A percentile compares a stretch with the other conserved stretches of the same genome.
These are phyloP conservation scores for Capromys pilorides DNA, from an alignment of 2,797 vertebrate genomes.

Conservation along the genomic window DNA sequence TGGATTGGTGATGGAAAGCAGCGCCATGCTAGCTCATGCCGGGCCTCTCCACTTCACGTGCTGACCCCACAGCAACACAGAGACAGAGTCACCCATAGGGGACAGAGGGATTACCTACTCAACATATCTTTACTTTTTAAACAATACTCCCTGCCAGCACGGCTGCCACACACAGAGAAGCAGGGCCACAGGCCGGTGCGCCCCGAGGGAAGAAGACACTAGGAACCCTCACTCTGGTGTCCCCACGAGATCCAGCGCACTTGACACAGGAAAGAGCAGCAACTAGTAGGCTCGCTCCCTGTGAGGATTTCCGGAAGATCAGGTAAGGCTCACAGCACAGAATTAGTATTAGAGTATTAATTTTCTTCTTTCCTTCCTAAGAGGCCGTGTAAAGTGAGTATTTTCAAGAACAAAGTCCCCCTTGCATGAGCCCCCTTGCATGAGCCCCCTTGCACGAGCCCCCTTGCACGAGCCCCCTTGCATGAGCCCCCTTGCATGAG, in stretches of 20 bases:
- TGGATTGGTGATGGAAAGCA: not conserved
- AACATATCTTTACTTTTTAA: too few species aligned
- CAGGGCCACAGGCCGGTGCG: not conserved
- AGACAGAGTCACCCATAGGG: too few species aligned
- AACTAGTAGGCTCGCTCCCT: not conserved
- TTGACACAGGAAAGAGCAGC: not conserved
- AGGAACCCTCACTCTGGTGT: not conserved
- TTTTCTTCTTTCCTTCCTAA: not conserved
- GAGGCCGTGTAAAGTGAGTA: not conserved
- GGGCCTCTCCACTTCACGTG: not conserved
- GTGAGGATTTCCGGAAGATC: not conserved
- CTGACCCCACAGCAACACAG: too few species aligned
- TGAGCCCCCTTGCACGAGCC: too few species aligned
- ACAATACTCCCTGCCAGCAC: fast-evolving
- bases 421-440: not conserved
- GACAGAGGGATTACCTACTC: too few species aligned
- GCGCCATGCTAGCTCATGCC: too few species aligned
- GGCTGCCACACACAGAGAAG: not conserved
- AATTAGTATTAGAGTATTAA: not conserved
- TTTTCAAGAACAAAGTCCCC: not conserved
- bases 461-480: not conserved
- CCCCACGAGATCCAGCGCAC: too few species aligned
- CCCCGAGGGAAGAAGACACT: too few species aligned
- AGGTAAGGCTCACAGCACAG: not conserved
- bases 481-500: not conserved